Evolutionary conservation across 1,140 invertebrate species (phyloP).

Genomic region (Proales similis): DNA sequence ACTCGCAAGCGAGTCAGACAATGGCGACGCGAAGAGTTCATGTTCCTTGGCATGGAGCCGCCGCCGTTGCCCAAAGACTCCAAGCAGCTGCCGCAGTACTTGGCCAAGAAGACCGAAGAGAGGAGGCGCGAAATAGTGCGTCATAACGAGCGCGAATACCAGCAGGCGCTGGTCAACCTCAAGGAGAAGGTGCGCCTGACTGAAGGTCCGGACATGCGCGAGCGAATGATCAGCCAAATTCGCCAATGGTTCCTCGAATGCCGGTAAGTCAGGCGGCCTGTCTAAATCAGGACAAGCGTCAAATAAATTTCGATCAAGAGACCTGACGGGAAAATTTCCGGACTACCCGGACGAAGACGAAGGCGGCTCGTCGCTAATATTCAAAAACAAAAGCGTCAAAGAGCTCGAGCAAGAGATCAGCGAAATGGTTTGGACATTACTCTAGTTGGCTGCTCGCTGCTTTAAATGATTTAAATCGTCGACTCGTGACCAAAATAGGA

Average conservation of each 20-base stretch:
- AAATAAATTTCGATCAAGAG: conserved; percentile 42
- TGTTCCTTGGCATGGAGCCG: conserved; percentile 66
- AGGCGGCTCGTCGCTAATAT: conserved; percentile 73
- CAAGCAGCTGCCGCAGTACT: conserved; percentile 48
- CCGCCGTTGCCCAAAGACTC: conserved; percentile 22
- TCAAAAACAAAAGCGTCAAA: conserved; percentile 57
- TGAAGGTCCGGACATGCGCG: conserved; percentile 64
- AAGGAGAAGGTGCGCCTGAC: conserved; percentile 53
- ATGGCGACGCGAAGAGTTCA: conserved; percentile 64
- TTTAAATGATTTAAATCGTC: neutral
- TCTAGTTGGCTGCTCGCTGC: neutral
- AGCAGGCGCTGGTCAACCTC: conserved; percentile 52
- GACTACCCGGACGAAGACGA: conserved; percentile 80
- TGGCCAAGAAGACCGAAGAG: conserved; percentile 44
- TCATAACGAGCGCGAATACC: conserved; percentile 61
- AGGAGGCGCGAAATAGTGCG: conserved; percentile 48
- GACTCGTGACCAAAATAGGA: conserved; percentile 1
- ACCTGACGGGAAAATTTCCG: conserved; percentile 72
- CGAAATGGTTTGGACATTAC: too few species aligned
- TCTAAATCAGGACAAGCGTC: neutral
- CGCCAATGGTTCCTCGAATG: conserved; percentile 67
- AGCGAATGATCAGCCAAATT: conserved; percentile 64
- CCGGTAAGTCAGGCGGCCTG: conserved; percentile 50
- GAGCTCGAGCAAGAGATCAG: conserved; percentile 51
- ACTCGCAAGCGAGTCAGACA: conserved; percentile 47